Percentiles rank a stretch among this genome's conserved stretches.
Evolutionary conservation across 2,797 vertebrate species (phyloP).

Genomic region (Gambelia wislizenii): DNA sequence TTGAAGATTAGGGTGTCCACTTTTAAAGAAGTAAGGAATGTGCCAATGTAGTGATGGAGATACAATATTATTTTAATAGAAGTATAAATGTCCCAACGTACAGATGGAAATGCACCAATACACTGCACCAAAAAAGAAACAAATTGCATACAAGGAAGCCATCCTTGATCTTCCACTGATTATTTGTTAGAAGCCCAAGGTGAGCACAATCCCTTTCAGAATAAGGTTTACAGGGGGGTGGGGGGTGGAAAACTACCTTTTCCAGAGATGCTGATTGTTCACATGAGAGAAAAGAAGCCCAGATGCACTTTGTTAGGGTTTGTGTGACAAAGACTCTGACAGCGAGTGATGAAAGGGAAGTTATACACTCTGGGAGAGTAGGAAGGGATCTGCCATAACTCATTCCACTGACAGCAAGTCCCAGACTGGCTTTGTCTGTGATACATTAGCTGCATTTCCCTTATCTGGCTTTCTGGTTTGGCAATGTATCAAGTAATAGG

Average conservation of each 20-base stretch:
- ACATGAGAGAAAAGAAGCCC: neutral
- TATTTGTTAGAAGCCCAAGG: neutral
- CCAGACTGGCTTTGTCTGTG: neutral
- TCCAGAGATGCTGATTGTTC: neutral
- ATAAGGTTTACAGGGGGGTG: neutral
- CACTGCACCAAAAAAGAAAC: no score
- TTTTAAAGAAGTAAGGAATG: neutral
- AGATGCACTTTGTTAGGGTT: neutral
- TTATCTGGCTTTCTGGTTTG: neutral
- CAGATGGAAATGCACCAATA: neutral
- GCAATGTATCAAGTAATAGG: neutral
- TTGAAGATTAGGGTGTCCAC: neutral
- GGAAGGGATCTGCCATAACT: neutral
- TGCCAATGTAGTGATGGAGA: neutral
- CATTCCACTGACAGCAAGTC: neutral
- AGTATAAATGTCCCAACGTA: neutral
- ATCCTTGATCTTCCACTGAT: neutral
- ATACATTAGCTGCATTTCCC: neutral
- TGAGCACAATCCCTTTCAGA: neutral
- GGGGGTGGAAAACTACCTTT: neutral
- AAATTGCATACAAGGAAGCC: neutral
- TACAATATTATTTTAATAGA: neutral
- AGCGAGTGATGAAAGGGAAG: neutral
- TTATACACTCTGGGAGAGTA: neutral
- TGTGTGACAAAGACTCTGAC: constrained; percentile 3